These are phyloP conservation scores for Caenorhabditis tropicalis DNA, from an alignment of 1,140 invertebrate genomes.

Conservation along the genomic window DNA sequence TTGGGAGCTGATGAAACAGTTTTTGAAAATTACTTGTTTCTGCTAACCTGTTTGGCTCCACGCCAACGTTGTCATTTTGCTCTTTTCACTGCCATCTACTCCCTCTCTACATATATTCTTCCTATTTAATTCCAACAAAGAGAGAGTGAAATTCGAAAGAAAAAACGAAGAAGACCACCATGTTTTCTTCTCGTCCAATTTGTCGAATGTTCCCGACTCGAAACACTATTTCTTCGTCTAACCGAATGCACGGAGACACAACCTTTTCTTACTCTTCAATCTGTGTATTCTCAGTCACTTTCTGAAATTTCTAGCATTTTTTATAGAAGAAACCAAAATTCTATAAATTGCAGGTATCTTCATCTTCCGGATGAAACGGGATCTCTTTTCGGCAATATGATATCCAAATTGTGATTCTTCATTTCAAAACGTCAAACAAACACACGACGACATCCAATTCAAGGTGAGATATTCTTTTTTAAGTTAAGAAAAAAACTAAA, in stretches of 20 bases:
- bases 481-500: no score
- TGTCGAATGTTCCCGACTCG: constrained; percentile 30
- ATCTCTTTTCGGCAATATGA: constrained; percentile 21
- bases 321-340: neutral
- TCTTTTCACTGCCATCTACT: no score
- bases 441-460: no score
- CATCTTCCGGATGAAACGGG: constrained; percentile 25
- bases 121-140: no score
- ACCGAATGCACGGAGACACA: neutral
- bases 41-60: no score
- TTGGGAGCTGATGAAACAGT: no score
- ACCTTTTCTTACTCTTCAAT: constrained; percentile 8
- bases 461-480: neutral
- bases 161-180: neutral
- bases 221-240: neutral
- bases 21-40: no score
- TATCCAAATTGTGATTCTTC: constrained; percentile 39
- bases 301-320: no score
- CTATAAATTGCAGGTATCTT: neutral
- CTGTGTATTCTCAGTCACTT: neutral
- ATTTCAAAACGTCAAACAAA: neutral
- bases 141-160: neutral
- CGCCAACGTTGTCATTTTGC: no score
- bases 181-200: constrained; percentile 22
- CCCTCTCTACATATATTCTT: no score